Conservation (phyloP, 2,797 vertebrate genomes). For the Sphenopsis melanotis region DNA sequence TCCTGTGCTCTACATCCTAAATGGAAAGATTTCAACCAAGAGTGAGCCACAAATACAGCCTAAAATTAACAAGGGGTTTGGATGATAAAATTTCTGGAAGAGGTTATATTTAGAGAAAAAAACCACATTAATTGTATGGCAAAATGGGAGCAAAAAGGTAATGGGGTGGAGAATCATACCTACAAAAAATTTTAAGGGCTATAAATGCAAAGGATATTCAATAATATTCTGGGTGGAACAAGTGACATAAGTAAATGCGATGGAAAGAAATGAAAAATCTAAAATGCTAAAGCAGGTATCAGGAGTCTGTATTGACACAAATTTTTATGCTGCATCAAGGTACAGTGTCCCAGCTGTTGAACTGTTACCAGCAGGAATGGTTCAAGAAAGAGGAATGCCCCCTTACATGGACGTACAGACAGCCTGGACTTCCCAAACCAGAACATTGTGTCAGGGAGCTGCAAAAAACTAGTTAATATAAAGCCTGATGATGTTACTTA, state of each 20-base stretch:
- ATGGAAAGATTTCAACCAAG: background rate
- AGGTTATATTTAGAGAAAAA: background rate
- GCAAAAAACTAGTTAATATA: background rate
- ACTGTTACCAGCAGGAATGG: fast-evolving
- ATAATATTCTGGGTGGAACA: background rate
- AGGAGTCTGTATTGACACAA: background rate
- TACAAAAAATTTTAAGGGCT: background rate
- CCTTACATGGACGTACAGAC: fast-evolving
- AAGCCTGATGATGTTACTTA: background rate
- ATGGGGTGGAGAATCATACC: background rate
- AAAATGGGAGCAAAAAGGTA: background rate
- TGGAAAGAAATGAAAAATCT: background rate
- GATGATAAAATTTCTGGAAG: background rate
- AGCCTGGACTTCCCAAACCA: background rate
- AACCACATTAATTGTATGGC: background rate
- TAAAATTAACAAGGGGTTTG: background rate
- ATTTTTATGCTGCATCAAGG: background rate
- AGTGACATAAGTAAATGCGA: background rate
- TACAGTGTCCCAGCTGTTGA: background rate
- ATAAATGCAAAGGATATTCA: background rate
- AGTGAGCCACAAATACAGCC: background rate
- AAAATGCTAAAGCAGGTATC: background rate
- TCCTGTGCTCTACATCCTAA: background rate
- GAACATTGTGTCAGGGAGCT: background rate
- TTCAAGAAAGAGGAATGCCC: background rate